These are phyloP conservation scores for Steinernema carpocapsae DNA, from an alignment of 2,888 invertebrate species.

Conservation along the genomic window DNA sequence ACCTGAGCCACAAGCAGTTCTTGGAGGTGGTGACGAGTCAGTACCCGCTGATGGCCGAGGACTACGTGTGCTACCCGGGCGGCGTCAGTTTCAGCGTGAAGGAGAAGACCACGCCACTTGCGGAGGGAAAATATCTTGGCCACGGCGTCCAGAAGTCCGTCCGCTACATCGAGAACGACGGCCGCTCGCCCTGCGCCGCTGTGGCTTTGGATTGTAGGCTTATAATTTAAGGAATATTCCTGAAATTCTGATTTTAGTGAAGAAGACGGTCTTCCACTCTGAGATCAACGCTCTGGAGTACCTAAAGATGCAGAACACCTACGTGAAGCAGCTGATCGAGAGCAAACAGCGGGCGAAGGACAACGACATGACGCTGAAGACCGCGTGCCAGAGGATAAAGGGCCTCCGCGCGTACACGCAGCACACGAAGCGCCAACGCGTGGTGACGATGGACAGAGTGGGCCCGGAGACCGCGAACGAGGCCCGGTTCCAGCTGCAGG, in stretches of 20 bases:
- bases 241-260: not conserved
- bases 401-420: too few species aligned
- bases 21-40: constrained; percentile 34
- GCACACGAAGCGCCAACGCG: constrained; percentile 10
- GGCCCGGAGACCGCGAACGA: not conserved
- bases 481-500: too few species aligned
- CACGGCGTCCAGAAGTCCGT: constrained; percentile 32
- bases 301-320: not conserved
- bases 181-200: not conserved
- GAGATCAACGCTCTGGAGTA: constrained; percentile 4
- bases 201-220: constrained; percentile 7
- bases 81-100: constrained; percentile 13
- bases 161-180: constrained; percentile 7
- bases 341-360: not conserved
- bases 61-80: constrained; percentile 14
- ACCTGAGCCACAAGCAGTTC: constrained; percentile 34
- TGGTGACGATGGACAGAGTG: not conserved
- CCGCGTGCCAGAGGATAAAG: too few species aligned
- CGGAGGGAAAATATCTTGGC: constrained; percentile 22
- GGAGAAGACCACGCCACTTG: not conserved
- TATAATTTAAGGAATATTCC: too few species aligned
- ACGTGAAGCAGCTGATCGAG: too few species aligned
- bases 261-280: constrained; percentile 18
- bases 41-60: constrained; percentile 19
- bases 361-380: not conserved